Base-by-base conservation (phyloP, 2,888 invertebrate genomes). In the Resseliella maxima region DNA sequence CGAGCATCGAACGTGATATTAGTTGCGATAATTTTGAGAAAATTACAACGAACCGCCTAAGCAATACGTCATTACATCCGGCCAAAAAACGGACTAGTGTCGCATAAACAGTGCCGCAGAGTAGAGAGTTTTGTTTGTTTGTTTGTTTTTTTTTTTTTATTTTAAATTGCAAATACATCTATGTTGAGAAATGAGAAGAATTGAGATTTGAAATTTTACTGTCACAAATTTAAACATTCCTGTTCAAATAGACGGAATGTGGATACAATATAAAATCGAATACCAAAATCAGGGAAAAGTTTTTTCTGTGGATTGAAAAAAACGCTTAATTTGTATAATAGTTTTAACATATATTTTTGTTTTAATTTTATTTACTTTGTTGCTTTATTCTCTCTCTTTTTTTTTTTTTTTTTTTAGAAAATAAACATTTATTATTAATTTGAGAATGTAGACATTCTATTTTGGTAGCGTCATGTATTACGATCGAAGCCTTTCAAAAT, bases 71-170 rank as follows among this genome's bases (percentile, higher is more conserved):
- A 0, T 21, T 54, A 41, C 24, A 86, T 35, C 81, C 86, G n/a
- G 27, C n/a, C 1, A 38, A 64, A 64, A 59, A 81, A 72, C 64
- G 86, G 35, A 59, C 86, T 24, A 86, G 46, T 81, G 72, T 72
- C 31, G 72, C 27, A n/a, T 85, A 85, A 46, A 81, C n/a, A 8
- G 27, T 12, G 27, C 72, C 10, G 12, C 24, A 59, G 2, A 24
- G n/a, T 59, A 2, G 10, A 59, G 2, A 50, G 46, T 2, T 15
- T 50, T 50, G 46, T 50, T 21, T n/a, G 3, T 64, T 2, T 27
- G 15, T 18, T 59, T 59, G 21, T 59, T 10, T 59, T 59, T 12
- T n/a, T 59, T 18, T 12, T 18, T 46, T 12, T 12, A 46, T 46
- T 46, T 46, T 46, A 8, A 46, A 12, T 46, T 8, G 8, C n/a